Percentiles rank a stretch among this genome's conserved stretches.
phyloP scores from a whole-genome alignment of 2,888 invertebrate species.

The Macropis europaea region DNA sequence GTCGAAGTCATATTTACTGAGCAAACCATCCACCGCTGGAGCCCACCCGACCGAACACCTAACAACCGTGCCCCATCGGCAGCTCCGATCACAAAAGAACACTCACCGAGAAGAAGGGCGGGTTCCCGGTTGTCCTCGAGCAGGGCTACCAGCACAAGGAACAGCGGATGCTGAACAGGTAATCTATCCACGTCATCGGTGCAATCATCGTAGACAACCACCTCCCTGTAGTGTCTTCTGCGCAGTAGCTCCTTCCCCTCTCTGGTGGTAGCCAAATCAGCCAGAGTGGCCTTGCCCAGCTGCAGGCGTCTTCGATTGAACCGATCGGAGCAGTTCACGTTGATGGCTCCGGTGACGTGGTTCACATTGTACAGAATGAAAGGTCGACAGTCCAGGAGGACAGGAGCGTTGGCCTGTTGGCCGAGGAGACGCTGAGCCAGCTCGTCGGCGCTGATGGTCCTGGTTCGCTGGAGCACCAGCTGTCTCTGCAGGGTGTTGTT shows the following conservation, averaged over 20 bases:
- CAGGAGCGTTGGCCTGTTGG: conserved; percentile 44
- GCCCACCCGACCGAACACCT: too few species aligned
- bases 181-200: conserved; percentile 84
- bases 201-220: conserved; percentile 87
- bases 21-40: too few species aligned
- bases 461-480: conserved; percentile 81
- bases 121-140: conserved; percentile 86
- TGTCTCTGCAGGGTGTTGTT: conserved; percentile 81
- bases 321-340: conserved; percentile 87
- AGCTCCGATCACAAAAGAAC: too few species aligned
- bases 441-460: conserved; percentile 81
- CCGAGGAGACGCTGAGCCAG: conserved; percentile 79
- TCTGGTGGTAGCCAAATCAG: conserved; percentile 84
- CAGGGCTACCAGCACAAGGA: conserved; percentile 85
- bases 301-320: conserved; percentile 85
- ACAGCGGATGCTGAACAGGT: conserved; percentile 83
- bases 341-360: conserved; percentile 86
- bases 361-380: conserved; percentile 86
- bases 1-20: too few species aligned
- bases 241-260: conserved; percentile 84
- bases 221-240: conserved; percentile 82
- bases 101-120: conserved; percentile 85
- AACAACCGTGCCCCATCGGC: too few species aligned
- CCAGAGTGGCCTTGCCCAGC: conserved; percentile 84
- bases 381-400: conserved; percentile 85